A percentile compares a stretch with the other conserved stretches of the same genome.
phyloP scores from a whole-genome alignment of 2,113 vertebrate genomes.

The Motacilla alba region DNA sequence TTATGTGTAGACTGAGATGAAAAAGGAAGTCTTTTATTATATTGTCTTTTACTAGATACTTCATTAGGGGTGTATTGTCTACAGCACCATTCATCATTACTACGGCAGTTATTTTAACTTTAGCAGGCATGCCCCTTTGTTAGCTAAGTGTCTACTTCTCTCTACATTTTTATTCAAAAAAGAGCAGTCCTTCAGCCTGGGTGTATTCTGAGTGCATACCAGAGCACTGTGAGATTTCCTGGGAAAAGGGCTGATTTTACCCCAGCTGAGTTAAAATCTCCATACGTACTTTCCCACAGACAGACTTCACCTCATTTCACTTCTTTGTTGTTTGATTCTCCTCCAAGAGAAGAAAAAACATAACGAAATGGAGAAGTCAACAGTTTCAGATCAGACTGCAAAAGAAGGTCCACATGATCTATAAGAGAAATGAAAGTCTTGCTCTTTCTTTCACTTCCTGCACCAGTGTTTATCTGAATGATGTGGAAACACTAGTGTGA shows the following conservation, averaged over 20 bases:
- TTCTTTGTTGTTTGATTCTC: not conserved
- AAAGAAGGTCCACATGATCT: not conserved
- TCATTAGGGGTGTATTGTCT: not conserved
- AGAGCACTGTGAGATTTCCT: not conserved
- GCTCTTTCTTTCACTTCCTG: conserved; percentile 5
- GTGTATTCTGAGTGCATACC: not conserved
- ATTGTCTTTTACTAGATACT: not conserved
- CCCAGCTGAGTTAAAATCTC: not conserved
- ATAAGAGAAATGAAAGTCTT: conserved; percentile 5
- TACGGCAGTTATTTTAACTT: not conserved
- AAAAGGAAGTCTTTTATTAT: not conserved
- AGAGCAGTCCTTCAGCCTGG: not conserved
- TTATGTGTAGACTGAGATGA: not conserved
- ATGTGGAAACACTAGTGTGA: not conserved
- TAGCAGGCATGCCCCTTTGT: not conserved
- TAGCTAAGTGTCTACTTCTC: not conserved
- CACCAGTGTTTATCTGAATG: not conserved
- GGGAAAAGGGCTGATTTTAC: not conserved
- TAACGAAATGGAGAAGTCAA: not conserved
- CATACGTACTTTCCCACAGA: not conserved
- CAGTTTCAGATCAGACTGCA: not conserved
- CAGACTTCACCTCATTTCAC: not conserved
- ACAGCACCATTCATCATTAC: not conserved
- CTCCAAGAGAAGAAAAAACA: not conserved
- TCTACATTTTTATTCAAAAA: not conserved